phyloP scores from a whole-genome alignment of 2,888 invertebrate genomes.

The Acleris holmiana region DNA sequence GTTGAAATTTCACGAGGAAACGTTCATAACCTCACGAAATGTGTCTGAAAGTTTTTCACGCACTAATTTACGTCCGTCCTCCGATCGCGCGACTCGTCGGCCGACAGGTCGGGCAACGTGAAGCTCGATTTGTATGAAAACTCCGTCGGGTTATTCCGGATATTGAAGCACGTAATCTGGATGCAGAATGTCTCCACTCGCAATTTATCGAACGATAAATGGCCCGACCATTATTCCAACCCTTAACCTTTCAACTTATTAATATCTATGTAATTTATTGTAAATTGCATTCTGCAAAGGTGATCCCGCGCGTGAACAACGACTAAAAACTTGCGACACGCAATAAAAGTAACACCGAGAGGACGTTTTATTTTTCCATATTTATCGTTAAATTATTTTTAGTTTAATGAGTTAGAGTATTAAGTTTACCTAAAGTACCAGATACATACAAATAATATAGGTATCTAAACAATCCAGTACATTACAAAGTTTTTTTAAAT shows the following conservation, averaged over 20 bases:
- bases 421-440: too few species aligned
- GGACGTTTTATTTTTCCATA: too few species aligned
- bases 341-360: too few species aligned
- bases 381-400: too few species aligned
- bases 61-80: conserved; percentile 47
- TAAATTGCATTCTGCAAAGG: conserved; percentile 80
- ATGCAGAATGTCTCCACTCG: conserved; percentile 78
- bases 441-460: too few species aligned
- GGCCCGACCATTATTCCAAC: conserved; percentile 78
- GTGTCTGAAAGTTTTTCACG: conserved; percentile 55
- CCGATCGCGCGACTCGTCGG: conserved; percentile 34
- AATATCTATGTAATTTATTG: conserved; percentile 84
- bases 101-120: conserved; percentile 43
- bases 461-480: too few species aligned
- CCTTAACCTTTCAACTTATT: conserved; percentile 82
- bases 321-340: conserved; percentile 7
- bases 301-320: conserved; percentile 65
- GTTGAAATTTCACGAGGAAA: conserved; percentile 51
- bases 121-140: conserved; percentile 41
- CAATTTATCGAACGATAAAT: conserved; percentile 83
- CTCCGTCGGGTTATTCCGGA: conserved; percentile 70
- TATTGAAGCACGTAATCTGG: conserved; percentile 84
- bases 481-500: too few species aligned
- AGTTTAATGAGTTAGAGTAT: too few species aligned
- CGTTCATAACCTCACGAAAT: conserved; percentile 51